Conservation (phyloP, 2,888 invertebrate species). For the Cheilosia soror region DNA sequence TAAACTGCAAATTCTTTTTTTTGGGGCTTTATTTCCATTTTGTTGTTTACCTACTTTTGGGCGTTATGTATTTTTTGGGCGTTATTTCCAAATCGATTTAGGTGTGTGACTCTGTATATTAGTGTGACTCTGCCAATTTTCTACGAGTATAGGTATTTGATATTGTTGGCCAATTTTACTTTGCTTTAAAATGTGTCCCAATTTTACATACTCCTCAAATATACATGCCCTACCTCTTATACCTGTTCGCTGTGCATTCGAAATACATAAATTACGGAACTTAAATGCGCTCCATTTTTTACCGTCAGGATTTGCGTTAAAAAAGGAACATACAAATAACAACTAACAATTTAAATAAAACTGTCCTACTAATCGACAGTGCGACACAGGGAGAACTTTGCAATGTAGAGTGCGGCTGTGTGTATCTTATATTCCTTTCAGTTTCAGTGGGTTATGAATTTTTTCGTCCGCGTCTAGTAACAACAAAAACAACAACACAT, state of each 20-base stretch:
- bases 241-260: conserved; percentile 5
- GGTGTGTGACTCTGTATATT: too few relatives aligned
- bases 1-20: too few relatives aligned
- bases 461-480: conserved; percentile 8
- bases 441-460: conserved; percentile 1
- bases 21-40: too few relatives aligned
- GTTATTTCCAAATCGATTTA: too few relatives aligned
- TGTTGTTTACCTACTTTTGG: too few relatives aligned
- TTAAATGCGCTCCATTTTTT: conserved; percentile 14
- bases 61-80: too few relatives aligned
- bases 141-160: too few relatives aligned
- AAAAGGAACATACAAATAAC: conserved; percentile 34
- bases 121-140: too few relatives aligned
- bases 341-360: conserved; percentile 33
- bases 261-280: conserved; percentile 33
- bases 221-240: too few relatives aligned
- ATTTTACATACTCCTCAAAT: conserved; percentile 3
- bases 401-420: neutral
- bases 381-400: conserved; percentile 1
- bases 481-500: conserved; percentile 49
- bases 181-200: conserved; percentile 13
- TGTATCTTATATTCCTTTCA: neutral
- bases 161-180: too few relatives aligned
- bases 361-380: neutral
- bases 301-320: conserved; percentile 11